A percentile compares a stretch with the other conserved stretches of the same genome.
phyloP scores from a whole-genome alignment of 2,113 vertebrate species.

The Furnarius figulus region DNA sequence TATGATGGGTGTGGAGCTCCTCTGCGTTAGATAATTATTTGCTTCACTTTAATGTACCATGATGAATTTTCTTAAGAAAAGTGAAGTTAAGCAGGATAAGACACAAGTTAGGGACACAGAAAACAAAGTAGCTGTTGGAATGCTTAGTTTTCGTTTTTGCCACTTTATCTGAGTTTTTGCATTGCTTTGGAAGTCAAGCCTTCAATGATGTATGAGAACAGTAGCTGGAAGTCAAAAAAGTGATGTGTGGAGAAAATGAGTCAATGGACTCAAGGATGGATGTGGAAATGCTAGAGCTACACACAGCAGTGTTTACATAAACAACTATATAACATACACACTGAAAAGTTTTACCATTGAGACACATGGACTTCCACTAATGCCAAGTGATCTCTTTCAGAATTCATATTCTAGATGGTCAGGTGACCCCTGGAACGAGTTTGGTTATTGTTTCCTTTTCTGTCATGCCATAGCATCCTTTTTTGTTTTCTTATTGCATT shows the following conservation, averaged over 20 bases:
- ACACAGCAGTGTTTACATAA: background rate
- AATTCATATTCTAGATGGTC: background rate
- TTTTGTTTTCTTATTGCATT: constrained; percentile 35
- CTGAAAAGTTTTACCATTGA: background rate
- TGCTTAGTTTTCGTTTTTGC: background rate
- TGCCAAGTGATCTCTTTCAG: background rate
- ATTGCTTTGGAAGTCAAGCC: background rate
- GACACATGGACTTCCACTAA: background rate
- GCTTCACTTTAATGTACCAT: background rate
- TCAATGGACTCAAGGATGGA: background rate
- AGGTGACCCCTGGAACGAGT: background rate
- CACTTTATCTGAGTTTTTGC: background rate
- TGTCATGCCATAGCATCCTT: background rate
- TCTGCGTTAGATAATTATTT: background rate
- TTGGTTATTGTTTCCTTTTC: background rate
- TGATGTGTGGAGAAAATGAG: background rate
- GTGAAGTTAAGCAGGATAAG: background rate
- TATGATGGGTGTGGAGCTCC: background rate
- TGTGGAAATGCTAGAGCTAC: background rate
- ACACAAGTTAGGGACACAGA: background rate
- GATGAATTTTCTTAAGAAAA: background rate
- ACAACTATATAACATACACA: background rate
- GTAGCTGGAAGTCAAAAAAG: background rate
- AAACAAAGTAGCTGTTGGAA: background rate
- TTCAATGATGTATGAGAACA: background rate